Conservation (phyloP, 2,888 invertebrate genomes). For the Rotaria sp. region DNA sequence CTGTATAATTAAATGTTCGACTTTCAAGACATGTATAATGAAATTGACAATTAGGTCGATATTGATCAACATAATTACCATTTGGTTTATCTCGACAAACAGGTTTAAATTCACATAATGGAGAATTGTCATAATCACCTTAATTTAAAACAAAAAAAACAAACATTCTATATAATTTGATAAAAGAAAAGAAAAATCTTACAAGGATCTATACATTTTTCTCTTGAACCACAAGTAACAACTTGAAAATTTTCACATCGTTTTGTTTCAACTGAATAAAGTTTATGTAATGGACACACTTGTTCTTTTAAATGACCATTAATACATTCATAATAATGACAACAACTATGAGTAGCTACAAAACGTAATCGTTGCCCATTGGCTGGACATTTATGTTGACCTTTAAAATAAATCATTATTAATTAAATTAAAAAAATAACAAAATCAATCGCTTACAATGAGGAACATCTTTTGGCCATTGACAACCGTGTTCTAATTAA, state of each 20-base stretch:
- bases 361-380: constrained; percentile 40
- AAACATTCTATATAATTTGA: background rate
- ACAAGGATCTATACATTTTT: constrained; percentile 39
- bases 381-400: constrained; percentile 37
- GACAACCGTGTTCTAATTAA: background rate
- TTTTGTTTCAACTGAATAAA: constrained; percentile 37
- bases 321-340: constrained; percentile 40
- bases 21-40: constrained; percentile 38
- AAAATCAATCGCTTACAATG: background rate
- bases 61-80: constrained; percentile 39
- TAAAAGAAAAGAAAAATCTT: background rate
- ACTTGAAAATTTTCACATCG: constrained; percentile 39
- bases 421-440: background rate
- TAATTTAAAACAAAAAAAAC: no score
- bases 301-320: constrained; percentile 38
- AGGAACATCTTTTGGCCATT: constrained; percentile 21
- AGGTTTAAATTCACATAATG: constrained; percentile 40
- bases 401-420: background rate
- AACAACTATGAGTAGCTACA: constrained; percentile 37
- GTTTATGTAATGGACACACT: constrained; percentile 38
- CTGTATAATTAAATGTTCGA: constrained; percentile 40
- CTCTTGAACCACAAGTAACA: constrained; percentile 38
- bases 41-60: constrained; percentile 39
- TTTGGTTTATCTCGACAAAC: constrained; percentile 36
- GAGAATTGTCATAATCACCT: constrained; percentile 40